Base-by-base conservation (phyloP, 2,888 invertebrate species). In the Agriotes lineatus region DNA sequence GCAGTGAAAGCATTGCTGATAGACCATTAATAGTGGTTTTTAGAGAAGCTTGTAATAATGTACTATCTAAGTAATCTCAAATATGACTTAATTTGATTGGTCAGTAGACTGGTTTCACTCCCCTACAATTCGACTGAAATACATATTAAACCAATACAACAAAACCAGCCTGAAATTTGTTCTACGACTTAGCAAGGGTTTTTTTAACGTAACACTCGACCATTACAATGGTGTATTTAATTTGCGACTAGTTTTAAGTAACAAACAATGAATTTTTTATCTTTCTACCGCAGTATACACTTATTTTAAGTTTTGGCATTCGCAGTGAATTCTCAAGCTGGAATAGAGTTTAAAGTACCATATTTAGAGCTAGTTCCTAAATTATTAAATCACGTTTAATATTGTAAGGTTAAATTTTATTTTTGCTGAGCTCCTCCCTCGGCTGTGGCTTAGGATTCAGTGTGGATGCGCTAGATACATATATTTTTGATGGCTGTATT, bases 321-420 rank as follows among this genome's bases (percentile, higher is more conserved):
- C 7, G 7, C 7, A 25, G 25, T 7, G 25, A 25, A 25, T 25
- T 7, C 18, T n/a, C n/a, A n/a, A n/a, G n/a, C n/a, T n/a, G n/a
- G n/a, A n/a, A n/a, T n/a, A n/a, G n/a, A n/a, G n/a, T n/a, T n/a
- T n/a, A n/a, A n/a, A n/a, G 25, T n/a, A 52, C 22, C 52, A 25
- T 52, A 52, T 33, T 52, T 52, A 52, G 33, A 14, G 33, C n/a
- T 52, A 52, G 52, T 52, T 52, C 52, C 52, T 52, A 52, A 52
- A 52, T 52, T 52, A 52, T 33, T 12, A n/a, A 18, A 52, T 52
- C 9, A n/a, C n/a, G n/a, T n/a, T 9, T 9, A 19, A 45, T 9
- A 20, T n/a, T 18, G n/a, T 9, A 45, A 20, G 22, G 2, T 20
- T 45, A 25, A 19, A 14, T 22, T 48, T 48, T 48, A 44, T 18